Evolutionary conservation across 1,140 invertebrate genomes (phyloP), one percentile per base, ranked within the genome.

Genomic region (Neodiprion fabricii): DNA sequence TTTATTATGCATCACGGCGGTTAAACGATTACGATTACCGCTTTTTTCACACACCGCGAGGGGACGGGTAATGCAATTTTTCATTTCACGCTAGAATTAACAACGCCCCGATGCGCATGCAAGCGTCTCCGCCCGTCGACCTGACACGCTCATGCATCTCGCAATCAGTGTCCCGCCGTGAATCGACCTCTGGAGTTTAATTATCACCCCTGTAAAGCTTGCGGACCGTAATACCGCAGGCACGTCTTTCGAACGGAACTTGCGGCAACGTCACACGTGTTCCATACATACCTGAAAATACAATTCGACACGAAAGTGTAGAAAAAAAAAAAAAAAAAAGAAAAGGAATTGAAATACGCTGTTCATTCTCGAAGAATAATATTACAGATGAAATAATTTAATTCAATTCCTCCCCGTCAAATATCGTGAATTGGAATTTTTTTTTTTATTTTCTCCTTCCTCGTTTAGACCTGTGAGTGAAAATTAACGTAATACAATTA

Each of bases 61-160:
- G 28, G 53, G 53, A 61, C 53, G 53, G 53, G 53, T 61, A 61
- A 61, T 61, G 53, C 11, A 61, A 61, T 61, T 61, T 61, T 61
- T 61, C 53, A 61, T 61, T 61, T 61, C 53, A 61, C 53, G 53
- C 11, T 61, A 14, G 53, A 61, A 61, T 61, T 61, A 61, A 17
- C 53, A 61, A 7, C 5, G 53, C 53, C 11, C 53, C 11, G 53
- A 61, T 61, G 11, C n/a, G 11, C 53, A 12, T 61, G 53, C 53
- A 61, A 61, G 11, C 28, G 28, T 40, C 28, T 40, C 28, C 5
- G 28, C 28, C 28, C 28, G 5, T 5, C 28, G 28, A 40, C 28
- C 28, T 40, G 28, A 40, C 28, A 40, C 28, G 28, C 28, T 40
- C 28, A 0, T 40, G 28, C 28, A 40, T 40, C 28, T 40, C 28